These are phyloP conservation scores for Caenorhabditis japonica DNA, from an alignment of 2,888 invertebrate species.

Conservation along the genomic window DNA sequence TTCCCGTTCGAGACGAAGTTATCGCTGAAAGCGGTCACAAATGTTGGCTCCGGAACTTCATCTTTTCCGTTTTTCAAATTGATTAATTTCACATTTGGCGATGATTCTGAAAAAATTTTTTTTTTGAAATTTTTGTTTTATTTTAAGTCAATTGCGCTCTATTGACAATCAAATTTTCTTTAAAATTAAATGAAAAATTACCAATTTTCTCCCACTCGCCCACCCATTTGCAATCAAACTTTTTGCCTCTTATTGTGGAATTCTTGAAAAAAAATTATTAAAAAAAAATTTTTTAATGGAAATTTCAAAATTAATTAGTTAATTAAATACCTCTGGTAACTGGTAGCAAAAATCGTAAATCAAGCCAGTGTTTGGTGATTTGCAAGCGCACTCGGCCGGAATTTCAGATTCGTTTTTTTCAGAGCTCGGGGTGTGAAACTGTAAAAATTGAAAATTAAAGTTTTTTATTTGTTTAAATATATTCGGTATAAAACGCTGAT, in stretches of 20 bases:
- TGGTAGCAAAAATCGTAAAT: slow-evolving; percentile 40
- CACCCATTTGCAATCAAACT: slow-evolving; percentile 13
- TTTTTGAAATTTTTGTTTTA: not conserved
- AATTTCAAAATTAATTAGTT: slow-evolving; percentile 1
- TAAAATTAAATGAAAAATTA: slow-evolving; percentile 3
- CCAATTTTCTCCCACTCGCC: slow-evolving; percentile 23
- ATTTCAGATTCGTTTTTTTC: not conserved
- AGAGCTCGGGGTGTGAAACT: too few species aligned
- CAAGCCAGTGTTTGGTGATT: slow-evolving; percentile 28
- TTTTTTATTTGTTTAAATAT: too few species aligned
- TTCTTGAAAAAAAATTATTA: too few species aligned
- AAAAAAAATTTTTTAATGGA: not conserved
- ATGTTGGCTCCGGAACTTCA: slow-evolving; percentile 33
- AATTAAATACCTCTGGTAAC: slow-evolving; percentile 17
- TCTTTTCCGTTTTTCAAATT: slow-evolving; percentile 7
- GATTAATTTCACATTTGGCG: slow-evolving; percentile 12
- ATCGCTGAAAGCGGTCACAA: slow-evolving; percentile 56
- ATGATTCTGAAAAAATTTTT: slow-evolving; percentile 26
- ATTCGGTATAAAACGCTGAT: too few species aligned
- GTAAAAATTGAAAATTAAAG: too few species aligned
- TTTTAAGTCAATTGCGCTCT: too few species aligned
- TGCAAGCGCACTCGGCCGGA: slow-evolving; percentile 11
- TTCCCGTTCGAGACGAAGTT: slow-evolving; percentile 22
- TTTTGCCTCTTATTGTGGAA: not conserved
- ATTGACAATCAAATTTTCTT: too few species aligned